Conservation (phyloP, 1,140 invertebrate species). For the Drosophila chauvacae region DNA sequence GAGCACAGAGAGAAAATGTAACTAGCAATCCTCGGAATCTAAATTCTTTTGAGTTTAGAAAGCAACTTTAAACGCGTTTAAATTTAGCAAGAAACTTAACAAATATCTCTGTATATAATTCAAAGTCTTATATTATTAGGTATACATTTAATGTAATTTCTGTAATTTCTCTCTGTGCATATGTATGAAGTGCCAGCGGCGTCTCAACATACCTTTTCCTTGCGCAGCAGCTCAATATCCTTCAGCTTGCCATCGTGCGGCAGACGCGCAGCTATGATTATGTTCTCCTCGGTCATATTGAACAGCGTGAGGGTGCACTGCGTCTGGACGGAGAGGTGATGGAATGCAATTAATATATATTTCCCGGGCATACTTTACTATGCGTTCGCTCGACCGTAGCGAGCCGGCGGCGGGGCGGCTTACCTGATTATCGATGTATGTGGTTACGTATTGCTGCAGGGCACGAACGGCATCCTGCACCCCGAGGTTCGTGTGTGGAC, state of each 20-base stretch:
- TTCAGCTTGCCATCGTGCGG: conserved; percentile 87
- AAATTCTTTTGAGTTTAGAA: background rate
- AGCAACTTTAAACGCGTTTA: background rate
- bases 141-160: too few species aligned
- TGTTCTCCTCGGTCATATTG: conserved; percentile 93
- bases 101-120: background rate
- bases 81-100: background rate
- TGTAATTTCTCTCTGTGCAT: background rate
- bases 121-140: too few species aligned
- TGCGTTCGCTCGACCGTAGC: conserved; percentile 7
- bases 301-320: conserved; percentile 93
- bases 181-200: conserved; percentile 23
- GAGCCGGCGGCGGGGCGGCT: conserved; percentile 25
- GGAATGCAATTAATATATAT: conserved; percentile 66
- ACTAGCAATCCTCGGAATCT: background rate
- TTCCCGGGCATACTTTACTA: conserved; percentile 14
- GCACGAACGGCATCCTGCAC: conserved; percentile 92
- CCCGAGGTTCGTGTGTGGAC: conserved; percentile 91
- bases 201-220: conserved; percentile 88
- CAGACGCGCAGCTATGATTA: conserved; percentile 92
- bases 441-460: conserved; percentile 90
- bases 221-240: conserved; percentile 87
- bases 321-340: conserved; percentile 86
- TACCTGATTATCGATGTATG: conserved; percentile 90
- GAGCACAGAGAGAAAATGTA: background rate